Evolutionary conservation across 2,888 invertebrate genomes (phyloP).

Genomic region (Arctia plantaginis): DNA sequence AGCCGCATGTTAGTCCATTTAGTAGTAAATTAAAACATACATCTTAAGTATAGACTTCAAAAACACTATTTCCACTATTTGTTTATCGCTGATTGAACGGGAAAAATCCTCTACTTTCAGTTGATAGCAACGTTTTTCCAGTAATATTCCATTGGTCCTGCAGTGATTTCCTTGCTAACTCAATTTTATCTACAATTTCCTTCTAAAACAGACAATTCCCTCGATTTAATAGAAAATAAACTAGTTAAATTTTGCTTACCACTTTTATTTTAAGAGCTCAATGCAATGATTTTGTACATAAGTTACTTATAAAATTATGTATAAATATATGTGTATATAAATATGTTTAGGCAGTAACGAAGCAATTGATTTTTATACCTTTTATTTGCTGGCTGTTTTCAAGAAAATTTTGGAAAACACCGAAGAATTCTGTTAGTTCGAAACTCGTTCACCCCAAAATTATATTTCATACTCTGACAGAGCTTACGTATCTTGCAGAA

Average conservation of each 20-base stretch:
- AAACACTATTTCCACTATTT: background rate
- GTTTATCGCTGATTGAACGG: constrained; percentile 4
- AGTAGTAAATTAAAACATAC: background rate
- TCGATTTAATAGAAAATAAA: constrained; percentile 21
- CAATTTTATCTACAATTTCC: constrained; percentile 41
- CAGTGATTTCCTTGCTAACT: constrained; percentile 32
- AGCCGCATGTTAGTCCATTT: background rate
- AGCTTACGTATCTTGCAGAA: no score
- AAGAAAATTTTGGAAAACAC: no score
- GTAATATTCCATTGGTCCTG: constrained; percentile 24
- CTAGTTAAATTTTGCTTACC: background rate
- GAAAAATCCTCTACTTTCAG: constrained; percentile 2
- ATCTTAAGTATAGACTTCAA: background rate
- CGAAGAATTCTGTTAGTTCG: no score
- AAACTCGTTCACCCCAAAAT: no score
- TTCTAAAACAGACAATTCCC: constrained; percentile 32
- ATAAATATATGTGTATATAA: no score
- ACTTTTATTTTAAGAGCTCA: background rate
- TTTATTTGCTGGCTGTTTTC: no score
- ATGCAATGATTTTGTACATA: no score
- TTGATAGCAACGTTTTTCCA: constrained; percentile 10
- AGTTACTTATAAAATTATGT: no score
- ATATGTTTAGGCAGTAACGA: no score
- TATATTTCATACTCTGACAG: no score
- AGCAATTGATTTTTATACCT: no score